phyloP scores from a whole-genome alignment of 2,797 vertebrate species.

The Sebastes nivosus region DNA sequence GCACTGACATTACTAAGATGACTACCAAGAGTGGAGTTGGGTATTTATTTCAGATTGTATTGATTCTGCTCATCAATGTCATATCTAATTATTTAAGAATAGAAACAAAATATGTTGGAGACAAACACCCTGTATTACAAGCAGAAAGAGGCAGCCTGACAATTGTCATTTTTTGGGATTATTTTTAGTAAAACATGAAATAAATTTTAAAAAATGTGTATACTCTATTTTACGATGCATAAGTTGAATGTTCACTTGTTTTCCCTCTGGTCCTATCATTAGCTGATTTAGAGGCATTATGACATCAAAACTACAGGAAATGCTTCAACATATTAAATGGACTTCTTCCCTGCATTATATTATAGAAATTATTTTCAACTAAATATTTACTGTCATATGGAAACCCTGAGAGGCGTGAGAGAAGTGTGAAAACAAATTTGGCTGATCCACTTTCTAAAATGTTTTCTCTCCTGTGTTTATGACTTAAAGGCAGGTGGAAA shows the following conservation, averaged over 20 bases:
- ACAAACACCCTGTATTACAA: not conserved
- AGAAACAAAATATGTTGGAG: not conserved
- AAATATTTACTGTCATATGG: not conserved
- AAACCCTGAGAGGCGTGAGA: not conserved
- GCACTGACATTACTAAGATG: slow-evolving; percentile 78
- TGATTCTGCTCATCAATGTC: slow-evolving; percentile 40
- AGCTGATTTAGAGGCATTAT: not conserved
- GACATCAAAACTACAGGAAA: not conserved
- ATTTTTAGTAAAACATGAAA: not conserved
- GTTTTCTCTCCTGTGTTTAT: not conserved
- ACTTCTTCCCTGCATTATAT: not conserved
- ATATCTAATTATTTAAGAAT: not conserved
- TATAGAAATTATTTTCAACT: not conserved
- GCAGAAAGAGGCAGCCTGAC: not conserved
- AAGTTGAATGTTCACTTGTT: not conserved
- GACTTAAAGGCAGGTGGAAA: not conserved
- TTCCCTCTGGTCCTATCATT: not conserved
- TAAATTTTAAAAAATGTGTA: too few species aligned
- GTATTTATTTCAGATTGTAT: not conserved
- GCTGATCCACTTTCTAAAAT: not conserved
- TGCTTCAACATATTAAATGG: not conserved
- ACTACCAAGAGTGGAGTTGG: slow-evolving; percentile 15
- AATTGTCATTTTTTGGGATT: not conserved
- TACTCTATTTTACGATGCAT: not conserved
- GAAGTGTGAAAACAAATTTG: not conserved